These are phyloP conservation scores for Lasiurus borealis DNA, from an alignment of 2,113 vertebrate genomes.

Conservation along the genomic window DNA sequence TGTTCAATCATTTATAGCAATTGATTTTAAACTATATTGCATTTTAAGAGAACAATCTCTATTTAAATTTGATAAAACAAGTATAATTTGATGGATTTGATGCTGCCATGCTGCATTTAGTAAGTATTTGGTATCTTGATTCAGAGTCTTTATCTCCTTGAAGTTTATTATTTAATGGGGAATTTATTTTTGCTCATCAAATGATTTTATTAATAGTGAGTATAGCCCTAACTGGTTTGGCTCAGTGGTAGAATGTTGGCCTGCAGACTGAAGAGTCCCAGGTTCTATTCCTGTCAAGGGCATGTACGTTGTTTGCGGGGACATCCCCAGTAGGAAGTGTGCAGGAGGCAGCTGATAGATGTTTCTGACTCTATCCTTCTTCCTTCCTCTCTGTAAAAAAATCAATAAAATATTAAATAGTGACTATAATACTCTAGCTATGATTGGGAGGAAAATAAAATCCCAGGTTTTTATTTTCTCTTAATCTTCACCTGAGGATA, in stretches of 20 bases:
- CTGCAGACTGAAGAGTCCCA: too few species aligned
- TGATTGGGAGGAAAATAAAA: background rate
- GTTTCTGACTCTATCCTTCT: too few species aligned
- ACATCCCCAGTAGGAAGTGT: too few species aligned
- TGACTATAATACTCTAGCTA: background rate
- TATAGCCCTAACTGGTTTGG: background rate
- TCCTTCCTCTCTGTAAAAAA: too few species aligned
- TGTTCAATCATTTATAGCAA: background rate
- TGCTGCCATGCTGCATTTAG: background rate
- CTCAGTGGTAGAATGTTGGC: too few species aligned
- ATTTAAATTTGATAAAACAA: slow-evolving; percentile 4
- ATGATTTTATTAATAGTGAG: slow-evolving; percentile 9
- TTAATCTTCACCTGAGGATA: background rate
- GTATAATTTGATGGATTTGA: background rate
- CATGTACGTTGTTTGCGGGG: too few species aligned
- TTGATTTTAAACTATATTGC: slow-evolving; percentile 44
- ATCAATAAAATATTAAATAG: too few species aligned
- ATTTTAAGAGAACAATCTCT: slow-evolving; percentile 35
- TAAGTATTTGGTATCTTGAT: slow-evolving; percentile 49
- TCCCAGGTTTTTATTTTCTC: background rate
- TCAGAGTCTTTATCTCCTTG: slow-evolving; percentile 43
- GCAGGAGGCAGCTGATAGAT: too few species aligned
- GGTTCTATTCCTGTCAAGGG: too few species aligned
- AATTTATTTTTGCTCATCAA: slow-evolving; percentile 37
- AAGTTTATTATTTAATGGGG: slow-evolving; percentile 44